Evolutionary conservation across 2,888 invertebrate species (phyloP).

Genomic region (Escarpia spicata): DNA sequence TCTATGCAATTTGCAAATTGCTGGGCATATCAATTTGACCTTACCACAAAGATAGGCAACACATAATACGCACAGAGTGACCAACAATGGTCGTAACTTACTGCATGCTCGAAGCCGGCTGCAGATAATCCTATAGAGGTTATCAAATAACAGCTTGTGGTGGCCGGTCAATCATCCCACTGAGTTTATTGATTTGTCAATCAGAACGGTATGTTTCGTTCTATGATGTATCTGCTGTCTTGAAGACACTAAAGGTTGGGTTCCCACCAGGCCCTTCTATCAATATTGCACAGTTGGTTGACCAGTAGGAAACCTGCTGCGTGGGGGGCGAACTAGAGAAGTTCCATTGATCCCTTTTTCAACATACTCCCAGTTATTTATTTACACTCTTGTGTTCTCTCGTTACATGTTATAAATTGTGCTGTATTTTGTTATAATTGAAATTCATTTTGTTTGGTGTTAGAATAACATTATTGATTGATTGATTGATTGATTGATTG

Average conservation of each 20-base stretch:
- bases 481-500: too few relatives aligned
- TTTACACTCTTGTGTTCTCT: too few relatives aligned
- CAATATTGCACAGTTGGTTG: background rate
- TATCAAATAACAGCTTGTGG: background rate
- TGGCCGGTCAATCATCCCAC: background rate
- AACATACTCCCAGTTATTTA: too few relatives aligned
- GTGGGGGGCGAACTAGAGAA: too few relatives aligned
- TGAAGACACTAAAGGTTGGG: background rate
- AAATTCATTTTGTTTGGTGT: too few relatives aligned
- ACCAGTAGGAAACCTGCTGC: background rate
- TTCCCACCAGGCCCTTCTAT: background rate
- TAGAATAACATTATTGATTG: too few relatives aligned
- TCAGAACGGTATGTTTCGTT: conserved; percentile 1
- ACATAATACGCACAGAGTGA: background rate
- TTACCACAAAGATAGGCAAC: background rate
- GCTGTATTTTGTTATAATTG: too few relatives aligned
- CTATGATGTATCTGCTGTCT: background rate
- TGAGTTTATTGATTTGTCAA: conserved; percentile 16
- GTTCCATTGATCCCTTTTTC: too few relatives aligned
- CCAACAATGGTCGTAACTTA: background rate
- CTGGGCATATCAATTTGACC: background rate
- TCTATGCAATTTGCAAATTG: background rate
- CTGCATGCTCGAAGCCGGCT: background rate
- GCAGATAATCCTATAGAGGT: background rate
- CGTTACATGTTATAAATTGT: too few relatives aligned